Evolutionary conservation across 2,888 invertebrate genomes (phyloP).

Genomic region (Gryllus longicercus): DNA sequence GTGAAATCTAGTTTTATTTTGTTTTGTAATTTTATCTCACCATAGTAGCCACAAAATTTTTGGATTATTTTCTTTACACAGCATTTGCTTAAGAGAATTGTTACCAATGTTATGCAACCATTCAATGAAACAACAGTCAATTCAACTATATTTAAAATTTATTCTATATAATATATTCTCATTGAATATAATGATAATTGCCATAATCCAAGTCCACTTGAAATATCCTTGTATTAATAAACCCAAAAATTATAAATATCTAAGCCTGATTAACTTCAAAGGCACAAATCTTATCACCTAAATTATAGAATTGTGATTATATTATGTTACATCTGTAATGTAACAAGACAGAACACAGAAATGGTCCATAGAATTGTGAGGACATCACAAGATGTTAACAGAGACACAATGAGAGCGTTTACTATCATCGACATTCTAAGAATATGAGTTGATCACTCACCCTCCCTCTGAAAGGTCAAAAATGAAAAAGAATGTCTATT

Average conservation of each 20-base stretch:
- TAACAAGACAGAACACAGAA: constrained; percentile 3
- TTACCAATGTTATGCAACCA: constrained; percentile 4
- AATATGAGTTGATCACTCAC: neutral
- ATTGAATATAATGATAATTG: constrained; percentile 1
- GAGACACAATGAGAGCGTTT: neutral
- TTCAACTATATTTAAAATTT: constrained; percentile 11
- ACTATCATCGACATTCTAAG: neutral
- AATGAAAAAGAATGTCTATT: no score
- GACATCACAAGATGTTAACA: constrained; percentile 7
- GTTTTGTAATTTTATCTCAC: no score
- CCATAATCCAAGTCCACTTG: constrained; percentile 6
- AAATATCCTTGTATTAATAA: neutral
- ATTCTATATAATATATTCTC: constrained; percentile 3
- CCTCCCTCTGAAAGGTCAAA: neutral
- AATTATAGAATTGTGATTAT: neutral
- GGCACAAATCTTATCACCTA: constrained; percentile 17
- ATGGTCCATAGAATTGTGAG: neutral
- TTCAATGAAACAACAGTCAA: constrained; percentile 17
- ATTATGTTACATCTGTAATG: neutral
- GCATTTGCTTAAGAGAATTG: neutral
- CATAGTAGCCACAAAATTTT: no score
- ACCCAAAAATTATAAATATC: neutral
- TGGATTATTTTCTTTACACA: neutral
- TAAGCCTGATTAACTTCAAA: constrained; percentile 17
- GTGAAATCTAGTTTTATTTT: no score